Conservation (phyloP, 2,888 invertebrate species). For the Synergus japonicus region DNA sequence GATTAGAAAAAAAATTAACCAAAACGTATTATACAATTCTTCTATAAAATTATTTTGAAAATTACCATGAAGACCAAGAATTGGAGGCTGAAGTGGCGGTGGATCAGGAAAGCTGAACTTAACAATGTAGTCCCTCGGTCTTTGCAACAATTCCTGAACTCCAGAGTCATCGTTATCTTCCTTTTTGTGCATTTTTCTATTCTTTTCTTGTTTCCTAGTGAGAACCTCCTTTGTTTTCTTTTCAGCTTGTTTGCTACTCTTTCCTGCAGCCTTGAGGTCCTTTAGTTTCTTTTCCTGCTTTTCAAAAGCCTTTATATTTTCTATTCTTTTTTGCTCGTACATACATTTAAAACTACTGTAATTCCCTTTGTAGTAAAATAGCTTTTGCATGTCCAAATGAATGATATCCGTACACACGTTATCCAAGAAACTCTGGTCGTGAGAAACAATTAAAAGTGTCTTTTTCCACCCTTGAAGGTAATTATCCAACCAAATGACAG, state of each 20-base stretch:
- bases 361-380: constrained; percentile 98
- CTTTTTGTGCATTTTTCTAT: constrained; percentile 88
- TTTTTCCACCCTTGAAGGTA: constrained; percentile 99
- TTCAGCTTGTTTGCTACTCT: constrained; percentile 97
- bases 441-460: constrained; percentile 97
- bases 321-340: constrained; percentile 96
- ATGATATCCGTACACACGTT: constrained; percentile 99
- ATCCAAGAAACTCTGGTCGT: constrained; percentile 99
- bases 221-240: constrained; percentile 95
- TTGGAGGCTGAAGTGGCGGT: constrained; percentile 96
- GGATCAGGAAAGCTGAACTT: constrained; percentile 99
- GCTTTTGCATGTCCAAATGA: constrained; percentile 95
- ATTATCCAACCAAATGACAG: constrained; percentile 99
- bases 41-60: constrained; percentile 54
- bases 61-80: constrained; percentile 94
- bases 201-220: constrained; percentile 95
- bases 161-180: constrained; percentile 85
- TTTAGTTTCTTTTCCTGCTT: constrained; percentile 98
- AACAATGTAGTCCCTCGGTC: constrained; percentile 96
- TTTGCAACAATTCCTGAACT: constrained; percentile 90
- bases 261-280: constrained; percentile 95
- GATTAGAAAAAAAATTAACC: constrained; percentile 44
- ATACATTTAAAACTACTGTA: constrained; percentile 99
- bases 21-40: constrained; percentile 18
- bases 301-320: constrained; percentile 97